A percentile compares a stretch with the other conserved stretches of the same genome.
Evolutionary conservation across 2,888 invertebrate species (phyloP).

Genomic region (Chromoteleia sp.): DNA sequence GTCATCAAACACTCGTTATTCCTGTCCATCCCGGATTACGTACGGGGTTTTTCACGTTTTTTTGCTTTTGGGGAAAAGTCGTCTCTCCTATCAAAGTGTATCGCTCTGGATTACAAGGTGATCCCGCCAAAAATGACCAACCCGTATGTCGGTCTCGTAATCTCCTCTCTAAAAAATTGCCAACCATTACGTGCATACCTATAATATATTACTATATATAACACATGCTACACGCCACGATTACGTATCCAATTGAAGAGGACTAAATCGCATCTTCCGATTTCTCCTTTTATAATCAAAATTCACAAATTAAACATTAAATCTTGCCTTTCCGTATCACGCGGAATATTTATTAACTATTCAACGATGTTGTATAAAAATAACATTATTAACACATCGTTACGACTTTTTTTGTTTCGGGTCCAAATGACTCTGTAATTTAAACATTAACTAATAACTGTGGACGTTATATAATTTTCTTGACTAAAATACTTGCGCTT

Average conservation of each 20-base stretch:
- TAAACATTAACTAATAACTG: no score
- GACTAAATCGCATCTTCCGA: constrained; percentile 58
- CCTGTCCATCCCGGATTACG: constrained; percentile 82
- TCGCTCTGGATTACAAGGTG: constrained; percentile 82
- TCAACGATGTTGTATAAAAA: no score
- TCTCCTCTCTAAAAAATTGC: constrained; percentile 72
- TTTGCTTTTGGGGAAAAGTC: constrained; percentile 74
- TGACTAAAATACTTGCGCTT: no score
- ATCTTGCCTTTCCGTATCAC: no score
- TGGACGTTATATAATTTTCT: no score
- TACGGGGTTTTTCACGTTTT: constrained; percentile 79
- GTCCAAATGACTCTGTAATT: no score
- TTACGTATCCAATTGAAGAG: constrained; percentile 66
- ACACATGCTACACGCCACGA: constrained; percentile 53
- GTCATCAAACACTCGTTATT: constrained; percentile 84
- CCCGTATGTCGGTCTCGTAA: constrained; percentile 71
- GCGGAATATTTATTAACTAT: no score
- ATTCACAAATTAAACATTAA: constrained; percentile 41
- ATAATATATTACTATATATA: constrained; percentile 65
- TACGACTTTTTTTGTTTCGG: no score
- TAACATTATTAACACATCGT: no score
- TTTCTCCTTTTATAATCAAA: constrained; percentile 49
- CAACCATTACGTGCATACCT: constrained; percentile 67
- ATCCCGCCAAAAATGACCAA: constrained; percentile 80
- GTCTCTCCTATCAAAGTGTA: constrained; percentile 80